Evolutionary conservation across 2,888 invertebrate species (phyloP), one percentile per base, ranked within the genome.

Genomic region (Drosophila recens): DNA sequence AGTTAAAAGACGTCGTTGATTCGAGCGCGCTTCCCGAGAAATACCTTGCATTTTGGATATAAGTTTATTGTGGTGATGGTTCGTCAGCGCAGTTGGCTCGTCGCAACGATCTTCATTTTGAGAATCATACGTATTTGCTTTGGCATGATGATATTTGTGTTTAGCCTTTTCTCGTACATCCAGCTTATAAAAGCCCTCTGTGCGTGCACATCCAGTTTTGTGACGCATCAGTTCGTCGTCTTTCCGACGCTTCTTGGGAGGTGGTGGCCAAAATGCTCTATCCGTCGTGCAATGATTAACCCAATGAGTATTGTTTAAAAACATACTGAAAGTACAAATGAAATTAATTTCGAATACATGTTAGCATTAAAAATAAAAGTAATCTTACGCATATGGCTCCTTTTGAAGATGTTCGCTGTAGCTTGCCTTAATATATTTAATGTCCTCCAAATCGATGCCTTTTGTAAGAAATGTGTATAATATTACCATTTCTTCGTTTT

Each of bases 241-340:
- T 90, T 96, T 95, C 69, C 95, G 94, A 74, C 94, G 94, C 90
- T 96, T 96, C 72, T 96, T 95, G 67, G 95, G 95, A 72, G 95
- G 95, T 52, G 95, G 95, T 64, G 97, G 95, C 57, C 94, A 92
- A 90, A 94, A 95, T 74, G 94, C 93, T 46, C 96, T 93, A 91
- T 96, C 96, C 0, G 97, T 96, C 54, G 95, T 94, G 77, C 96
- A 95, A 92, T 99, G 98, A 91, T 98, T 98, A 15, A 98, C 98
- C 98, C 99, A 99, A 92, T 98, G 98, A 43, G 98, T 98, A 91
- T 98, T 98, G 91, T 98, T 98, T 69, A 99, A 94, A 58, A 85
- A 85, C 74, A 80, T 85, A 57, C 96, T 96, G 53, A 38, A 82
- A 81, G 27, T 17, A 3, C 49, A 40, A 20, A 45, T 15, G 20